phyloP scores from a whole-genome alignment of 1,140 invertebrate species.

The Rhagoletis zephyria region DNA sequence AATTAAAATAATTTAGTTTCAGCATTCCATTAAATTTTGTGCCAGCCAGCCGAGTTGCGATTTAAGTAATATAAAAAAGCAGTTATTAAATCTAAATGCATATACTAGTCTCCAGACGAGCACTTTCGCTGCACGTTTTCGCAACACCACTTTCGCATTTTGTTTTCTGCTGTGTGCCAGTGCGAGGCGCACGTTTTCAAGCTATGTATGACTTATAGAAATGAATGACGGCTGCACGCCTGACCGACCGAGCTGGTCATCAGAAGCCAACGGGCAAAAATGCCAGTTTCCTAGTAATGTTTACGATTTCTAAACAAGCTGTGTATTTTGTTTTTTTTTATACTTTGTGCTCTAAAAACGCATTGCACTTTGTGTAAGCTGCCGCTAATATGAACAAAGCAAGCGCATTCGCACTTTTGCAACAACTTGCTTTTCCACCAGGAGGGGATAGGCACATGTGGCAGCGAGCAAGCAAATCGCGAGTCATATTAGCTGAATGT shows the following conservation, averaged over 20 bases:
- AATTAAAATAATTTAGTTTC: too few species aligned
- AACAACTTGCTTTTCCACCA: background rate
- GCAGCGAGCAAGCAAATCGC: too few species aligned
- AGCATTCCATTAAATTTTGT: too few species aligned
- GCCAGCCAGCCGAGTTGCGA: too few species aligned
- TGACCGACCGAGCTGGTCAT: too few species aligned
- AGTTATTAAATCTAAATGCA: background rate
- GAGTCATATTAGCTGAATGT: too few species aligned
- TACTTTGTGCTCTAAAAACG: too few species aligned
- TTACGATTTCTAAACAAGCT: background rate
- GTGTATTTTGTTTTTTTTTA: background rate
- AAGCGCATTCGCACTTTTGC: background rate
- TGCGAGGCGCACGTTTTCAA: background rate
- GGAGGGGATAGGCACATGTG: too few species aligned
- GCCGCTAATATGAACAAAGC: background rate
- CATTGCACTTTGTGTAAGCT: background rate
- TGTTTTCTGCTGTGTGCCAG: too few species aligned
- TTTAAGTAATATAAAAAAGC: background rate
- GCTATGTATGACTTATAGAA: background rate
- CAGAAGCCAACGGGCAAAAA: too few species aligned
- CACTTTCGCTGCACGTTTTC: background rate
- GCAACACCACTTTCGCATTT: background rate
- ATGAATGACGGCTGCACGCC: background rate
- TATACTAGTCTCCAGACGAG: background rate
- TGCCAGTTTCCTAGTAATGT: background rate